These are phyloP conservation scores for Hippocampus mohnikei DNA, from an alignment of 2,113 vertebrate genomes.

Conservation along the genomic window DNA sequence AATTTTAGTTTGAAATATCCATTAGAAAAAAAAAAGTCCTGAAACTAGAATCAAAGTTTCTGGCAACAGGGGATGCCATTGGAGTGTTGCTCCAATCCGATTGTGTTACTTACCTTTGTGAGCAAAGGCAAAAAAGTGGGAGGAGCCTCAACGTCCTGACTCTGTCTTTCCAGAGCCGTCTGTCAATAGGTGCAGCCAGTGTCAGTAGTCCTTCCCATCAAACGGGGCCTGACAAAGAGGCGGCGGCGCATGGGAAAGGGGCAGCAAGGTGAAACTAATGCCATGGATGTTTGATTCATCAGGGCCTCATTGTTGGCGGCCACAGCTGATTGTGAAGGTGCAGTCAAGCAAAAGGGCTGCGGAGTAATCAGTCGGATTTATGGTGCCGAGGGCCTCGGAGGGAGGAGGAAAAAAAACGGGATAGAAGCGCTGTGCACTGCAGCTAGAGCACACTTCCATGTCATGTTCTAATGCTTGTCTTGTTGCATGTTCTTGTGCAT, in stretches of 20 bases:
- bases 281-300: constrained; percentile 99
- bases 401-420: constrained; percentile 73
- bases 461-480: constrained; percentile 2
- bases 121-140: constrained; percentile 16
- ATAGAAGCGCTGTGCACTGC: constrained; percentile 78
- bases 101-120: constrained; percentile 47
- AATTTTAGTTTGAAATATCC: background rate
- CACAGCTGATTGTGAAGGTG: constrained; percentile 98
- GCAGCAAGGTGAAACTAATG: constrained; percentile 99
- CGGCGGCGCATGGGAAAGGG: constrained; percentile 94
- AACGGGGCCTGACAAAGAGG: constrained; percentile 95
- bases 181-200: constrained; percentile 98
- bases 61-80: constrained; percentile 28
- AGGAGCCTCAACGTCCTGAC: constrained; percentile 74
- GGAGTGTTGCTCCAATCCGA: constrained; percentile 24
- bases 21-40: background rate
- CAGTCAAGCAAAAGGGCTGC: constrained; percentile 97
- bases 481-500: background rate
- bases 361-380: constrained; percentile 98
- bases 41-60: constrained; percentile 31
- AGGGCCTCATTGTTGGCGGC: constrained; percentile 98
- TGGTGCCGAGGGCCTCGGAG: constrained; percentile 74
- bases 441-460: constrained; percentile 23
- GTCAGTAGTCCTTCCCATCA: constrained; percentile 98
- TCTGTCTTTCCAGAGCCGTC: constrained; percentile 92